Evolutionary conservation across 2,888 invertebrate species (phyloP).

Genomic region (Germaria angustata): DNA sequence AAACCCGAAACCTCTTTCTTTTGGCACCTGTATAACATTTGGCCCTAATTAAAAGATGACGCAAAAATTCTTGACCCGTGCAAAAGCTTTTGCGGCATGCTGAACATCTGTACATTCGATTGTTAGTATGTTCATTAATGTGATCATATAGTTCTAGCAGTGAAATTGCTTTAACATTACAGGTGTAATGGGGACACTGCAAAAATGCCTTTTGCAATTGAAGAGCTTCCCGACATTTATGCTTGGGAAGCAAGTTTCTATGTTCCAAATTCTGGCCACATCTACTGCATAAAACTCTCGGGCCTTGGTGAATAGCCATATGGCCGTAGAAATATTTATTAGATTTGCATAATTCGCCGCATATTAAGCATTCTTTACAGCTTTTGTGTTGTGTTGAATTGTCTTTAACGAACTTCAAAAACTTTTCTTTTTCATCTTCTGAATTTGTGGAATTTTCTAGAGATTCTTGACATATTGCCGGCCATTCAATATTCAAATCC

Average conservation of each 20-base stretch:
- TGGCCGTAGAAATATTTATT: slow-evolving; percentile 67
- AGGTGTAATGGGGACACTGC: slow-evolving; percentile 71
- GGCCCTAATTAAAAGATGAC: slow-evolving; percentile 64
- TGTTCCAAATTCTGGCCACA: slow-evolving; percentile 70
- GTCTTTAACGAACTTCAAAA: slow-evolving; percentile 66
- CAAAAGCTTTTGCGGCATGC: slow-evolving; percentile 67
- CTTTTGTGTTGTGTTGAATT: slow-evolving; percentile 68
- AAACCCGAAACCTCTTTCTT: slow-evolving; percentile 32
- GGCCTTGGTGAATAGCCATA: slow-evolving; percentile 70
- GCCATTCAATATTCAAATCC: slow-evolving; percentile 15
- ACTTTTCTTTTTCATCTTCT: slow-evolving; percentile 38
- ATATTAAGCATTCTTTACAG: slow-evolving; percentile 71
- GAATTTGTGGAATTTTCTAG: neutral
- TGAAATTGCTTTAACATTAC: slow-evolving; percentile 66
- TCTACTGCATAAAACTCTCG: slow-evolving; percentile 67
- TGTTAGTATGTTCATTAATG: slow-evolving; percentile 64
- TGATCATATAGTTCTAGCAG: slow-evolving; percentile 69
- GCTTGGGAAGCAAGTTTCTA: slow-evolving; percentile 58
- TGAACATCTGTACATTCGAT: slow-evolving; percentile 67
- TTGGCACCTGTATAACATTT: slow-evolving; percentile 57
- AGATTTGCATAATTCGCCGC: slow-evolving; percentile 71
- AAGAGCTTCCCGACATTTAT: slow-evolving; percentile 58
- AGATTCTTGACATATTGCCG: neutral
- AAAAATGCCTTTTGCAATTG: slow-evolving; percentile 16
- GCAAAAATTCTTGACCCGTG: slow-evolving; percentile 61